Conservation (phyloP, 1,140 invertebrate genomes). For the Drosophila mauritiana region DNA sequence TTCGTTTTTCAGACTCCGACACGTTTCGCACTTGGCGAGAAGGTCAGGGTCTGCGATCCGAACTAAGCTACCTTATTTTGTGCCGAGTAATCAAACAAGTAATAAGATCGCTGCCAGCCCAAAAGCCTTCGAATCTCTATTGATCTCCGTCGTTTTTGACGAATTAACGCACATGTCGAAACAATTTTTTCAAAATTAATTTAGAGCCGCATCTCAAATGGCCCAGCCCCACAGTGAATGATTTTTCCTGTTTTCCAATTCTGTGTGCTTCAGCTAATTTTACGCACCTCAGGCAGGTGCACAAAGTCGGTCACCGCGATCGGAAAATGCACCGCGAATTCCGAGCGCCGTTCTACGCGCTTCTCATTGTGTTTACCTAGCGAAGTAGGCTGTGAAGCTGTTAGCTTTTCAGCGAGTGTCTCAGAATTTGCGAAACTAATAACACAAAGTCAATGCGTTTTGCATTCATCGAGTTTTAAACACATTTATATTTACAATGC, state of each 20-base stretch:
- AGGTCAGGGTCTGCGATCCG: slow-evolving; percentile 31
- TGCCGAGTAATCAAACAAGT: slow-evolving; percentile 27
- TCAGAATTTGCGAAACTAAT: slow-evolving; percentile 35
- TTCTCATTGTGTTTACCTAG: slow-evolving; percentile 8
- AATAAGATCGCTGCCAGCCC: slow-evolving; percentile 1
- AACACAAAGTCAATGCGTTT: slow-evolving; percentile 6
- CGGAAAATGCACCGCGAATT: slow-evolving; percentile 3
- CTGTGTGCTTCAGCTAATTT: slow-evolving; percentile 1
- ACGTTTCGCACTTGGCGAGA: slow-evolving; percentile 34
- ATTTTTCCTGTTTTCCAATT: slow-evolving; percentile 16
- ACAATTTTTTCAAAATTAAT: slow-evolving; percentile 6
- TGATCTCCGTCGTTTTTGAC: slow-evolving; percentile 26
- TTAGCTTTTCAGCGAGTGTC: slow-evolving; percentile 16
- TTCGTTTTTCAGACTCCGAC: slow-evolving; percentile 21
- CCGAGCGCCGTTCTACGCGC: slow-evolving; percentile 8
- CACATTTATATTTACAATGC: slow-evolving; percentile 26
- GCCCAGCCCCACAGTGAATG: neutral
- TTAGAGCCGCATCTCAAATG: neutral
- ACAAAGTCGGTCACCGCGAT: neutral
- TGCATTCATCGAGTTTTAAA: slow-evolving; percentile 27
- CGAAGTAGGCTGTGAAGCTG: slow-evolving; percentile 27
- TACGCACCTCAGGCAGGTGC: neutral
- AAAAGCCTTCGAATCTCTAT: slow-evolving; percentile 22
- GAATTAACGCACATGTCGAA: slow-evolving; percentile 18
- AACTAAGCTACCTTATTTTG: slow-evolving; percentile 16